Evolutionary conservation across 1,140 invertebrate genomes (phyloP), one percentile per base, ranked within the genome.

Genomic region (Psix sp.): DNA sequence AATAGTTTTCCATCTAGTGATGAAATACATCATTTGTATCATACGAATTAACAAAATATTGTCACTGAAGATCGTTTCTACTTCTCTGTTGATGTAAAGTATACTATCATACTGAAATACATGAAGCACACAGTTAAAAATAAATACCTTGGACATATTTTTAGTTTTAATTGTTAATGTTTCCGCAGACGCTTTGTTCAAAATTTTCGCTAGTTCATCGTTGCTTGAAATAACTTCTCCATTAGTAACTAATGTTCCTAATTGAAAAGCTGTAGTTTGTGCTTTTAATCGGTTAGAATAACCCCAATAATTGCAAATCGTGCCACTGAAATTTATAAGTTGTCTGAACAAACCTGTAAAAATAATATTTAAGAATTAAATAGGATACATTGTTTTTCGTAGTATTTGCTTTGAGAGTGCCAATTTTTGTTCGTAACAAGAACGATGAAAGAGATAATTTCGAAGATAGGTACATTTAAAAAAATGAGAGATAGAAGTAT

Each of bases 241-340:
- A 26, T 63, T 45, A 20, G 52, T 63, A 0, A 63, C 3, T 10
- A 29, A 5, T 29, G 14, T 14, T 7, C 20, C 59, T 3, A 63
- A n/a, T 10, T 2, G 7, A 5, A 18, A 21, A 16, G 46, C 46
- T 7, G 6, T 15, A 13, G 3, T 6, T 16, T 36, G 0, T 3
- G 59, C 20, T 51, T 51, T 38, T 1, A 1, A 1, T 20, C 45
- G n/a, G 5, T 15, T 43, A 17, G 6, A 10, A 17, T 24, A 63
- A 11, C 59, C 59, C 59, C 59, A 63, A 11, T 11, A n/a, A 9
- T 63, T 63, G 17, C 24, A 51, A 29, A 63, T 11, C 1, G 59
- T 63, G 26, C 59, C 59, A 20, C 59, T 63, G 0, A 63, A 26
- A 1, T 33, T 35, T 5, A 63, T 51, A 1, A 43, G 18, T 51